A percentile compares a stretch with the other conserved stretches of the same genome.
Evolutionary conservation across 2,797 vertebrate genomes (phyloP).

Genomic region (Psittacula derbiana): DNA sequence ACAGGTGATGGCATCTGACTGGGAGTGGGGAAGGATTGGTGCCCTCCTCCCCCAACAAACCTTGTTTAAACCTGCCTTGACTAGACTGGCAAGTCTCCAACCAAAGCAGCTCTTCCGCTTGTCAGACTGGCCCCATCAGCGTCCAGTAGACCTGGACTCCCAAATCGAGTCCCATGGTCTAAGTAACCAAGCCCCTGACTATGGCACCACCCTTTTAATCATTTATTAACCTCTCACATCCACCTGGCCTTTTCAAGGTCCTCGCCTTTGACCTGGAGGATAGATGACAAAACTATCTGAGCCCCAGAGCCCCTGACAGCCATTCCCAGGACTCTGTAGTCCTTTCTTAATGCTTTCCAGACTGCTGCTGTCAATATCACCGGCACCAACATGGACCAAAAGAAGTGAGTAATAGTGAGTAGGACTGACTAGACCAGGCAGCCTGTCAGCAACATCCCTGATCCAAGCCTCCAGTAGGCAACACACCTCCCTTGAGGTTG

Average conservation of each 20-base stretch:
- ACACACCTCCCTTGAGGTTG: neutral
- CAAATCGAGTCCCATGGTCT: neutral
- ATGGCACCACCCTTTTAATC: neutral
- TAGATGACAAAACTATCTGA: neutral
- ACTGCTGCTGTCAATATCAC: neutral
- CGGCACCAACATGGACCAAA: neutral
- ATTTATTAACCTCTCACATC: neutral
- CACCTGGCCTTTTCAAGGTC: neutral
- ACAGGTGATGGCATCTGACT: neutral
- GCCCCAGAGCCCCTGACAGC: neutral
- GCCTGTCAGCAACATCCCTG: neutral
- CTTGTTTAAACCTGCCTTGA: neutral
- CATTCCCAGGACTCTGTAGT: neutral
- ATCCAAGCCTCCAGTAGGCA: neutral
- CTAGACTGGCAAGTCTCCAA: neutral
- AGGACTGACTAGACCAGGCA: neutral
- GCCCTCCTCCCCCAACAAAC: neutral
- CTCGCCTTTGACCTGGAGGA: neutral
- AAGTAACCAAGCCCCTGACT: neutral
- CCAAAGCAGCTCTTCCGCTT: neutral
- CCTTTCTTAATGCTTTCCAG: neutral
- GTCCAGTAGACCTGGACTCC: neutral
- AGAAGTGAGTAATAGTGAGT: neutral
- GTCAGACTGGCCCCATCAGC: neutral
- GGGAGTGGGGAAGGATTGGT: neutral